Conservation (phyloP, 2,113 vertebrate genomes). For the Neomonachus schauinslandi region DNA sequence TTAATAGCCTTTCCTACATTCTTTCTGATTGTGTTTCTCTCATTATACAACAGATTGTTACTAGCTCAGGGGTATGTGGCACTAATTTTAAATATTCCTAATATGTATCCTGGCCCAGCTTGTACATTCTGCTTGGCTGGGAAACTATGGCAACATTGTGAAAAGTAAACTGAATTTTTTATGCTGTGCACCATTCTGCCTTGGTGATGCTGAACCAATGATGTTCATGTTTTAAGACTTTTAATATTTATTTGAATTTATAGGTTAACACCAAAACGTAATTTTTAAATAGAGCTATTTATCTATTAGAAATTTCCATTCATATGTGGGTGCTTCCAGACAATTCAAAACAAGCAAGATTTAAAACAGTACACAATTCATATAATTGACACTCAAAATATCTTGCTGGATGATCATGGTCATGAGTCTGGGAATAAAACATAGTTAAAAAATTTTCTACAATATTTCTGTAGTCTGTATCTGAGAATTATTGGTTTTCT, state of each 20-base stretch:
- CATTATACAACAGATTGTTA: background rate
- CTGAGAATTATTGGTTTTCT: background rate
- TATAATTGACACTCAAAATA: background rate
- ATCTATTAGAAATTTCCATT: background rate
- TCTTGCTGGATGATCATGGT: background rate
- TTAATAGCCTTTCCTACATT: background rate
- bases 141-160: background rate
- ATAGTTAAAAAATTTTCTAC: background rate
- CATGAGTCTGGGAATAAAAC: background rate
- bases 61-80: background rate
- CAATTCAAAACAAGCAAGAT: background rate
- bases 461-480: background rate
- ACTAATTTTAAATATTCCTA: background rate
- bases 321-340: background rate
- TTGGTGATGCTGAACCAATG: background rate
- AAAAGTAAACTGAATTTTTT: constrained; percentile 36
- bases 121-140: background rate
- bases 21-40: background rate
- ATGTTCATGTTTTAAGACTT: background rate
- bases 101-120: background rate
- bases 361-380: background rate
- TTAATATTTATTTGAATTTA: background rate
- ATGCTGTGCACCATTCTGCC: background rate
- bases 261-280: background rate
- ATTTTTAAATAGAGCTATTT: background rate